Evolutionary conservation across 2,113 vertebrate species (phyloP), one percentile per base, ranked within the genome.

Genomic region (Barbus barbus): DNA sequence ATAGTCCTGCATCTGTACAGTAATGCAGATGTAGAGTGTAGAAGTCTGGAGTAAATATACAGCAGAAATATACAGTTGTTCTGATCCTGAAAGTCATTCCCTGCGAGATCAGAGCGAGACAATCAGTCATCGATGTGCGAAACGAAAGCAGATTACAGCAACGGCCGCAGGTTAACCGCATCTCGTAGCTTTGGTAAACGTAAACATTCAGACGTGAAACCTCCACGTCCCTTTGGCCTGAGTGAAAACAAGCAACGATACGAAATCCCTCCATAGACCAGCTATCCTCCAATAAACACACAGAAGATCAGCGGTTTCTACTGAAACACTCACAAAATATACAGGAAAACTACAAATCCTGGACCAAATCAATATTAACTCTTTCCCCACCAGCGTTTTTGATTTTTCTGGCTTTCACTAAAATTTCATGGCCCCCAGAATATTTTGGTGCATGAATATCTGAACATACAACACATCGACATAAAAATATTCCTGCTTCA

Each of bases 171-270:
- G n/a, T n/a, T n/a, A n/a, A n/a, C n/a, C n/a, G 46, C 41, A n/a
- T n/a, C 16, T 6, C 46, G 46, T 5, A 28, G 2, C 26, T 69
- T 20, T 76, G 46, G 24, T 31, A 18, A 41, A 41, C 38, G 38
- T 41, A 9, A 73, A 73, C 41, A 48, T 74, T 26, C 72, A 18
- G 72, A 18, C 72, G 7, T 1, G 26, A 26, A 18, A 33, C 2
- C 73, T 36, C 18, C 65, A 67, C 63, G 31, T 83, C 77, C 53
- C 73, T 67, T 75, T 26, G 77, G 69, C 36, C 46, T 46, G 56
- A 48, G 78, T 69, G 38, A 26, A 48, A 31, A 24, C 7, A 3
- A 11, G 33, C 3, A 20, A 11, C 53, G 1, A 53, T 2, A 51
- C 48, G 1, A 1, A 22, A 56, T 1, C 41, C 0, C 31, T 31